These are phyloP conservation scores for Lota lota DNA, from an alignment of 2,113 vertebrate genomes.

Conservation along the genomic window DNA sequence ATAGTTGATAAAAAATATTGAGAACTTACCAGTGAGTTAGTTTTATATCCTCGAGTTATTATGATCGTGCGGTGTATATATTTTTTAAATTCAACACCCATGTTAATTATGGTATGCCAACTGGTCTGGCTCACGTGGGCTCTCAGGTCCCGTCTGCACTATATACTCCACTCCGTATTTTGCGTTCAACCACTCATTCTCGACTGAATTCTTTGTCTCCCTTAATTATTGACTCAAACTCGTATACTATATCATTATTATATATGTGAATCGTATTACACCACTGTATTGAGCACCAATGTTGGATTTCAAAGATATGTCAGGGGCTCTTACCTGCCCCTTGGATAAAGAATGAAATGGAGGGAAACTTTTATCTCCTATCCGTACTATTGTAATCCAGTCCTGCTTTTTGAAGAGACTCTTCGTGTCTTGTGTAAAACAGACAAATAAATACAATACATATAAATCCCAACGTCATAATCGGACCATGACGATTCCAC, in stretches of 20 bases:
- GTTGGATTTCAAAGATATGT: neutral
- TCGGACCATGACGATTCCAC: too few relatives aligned
- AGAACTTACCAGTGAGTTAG: slow-evolving; percentile 16
- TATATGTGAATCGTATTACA: neutral
- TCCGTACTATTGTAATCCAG: slow-evolving; percentile 30
- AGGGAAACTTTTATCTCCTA: neutral
- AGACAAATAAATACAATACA: slow-evolving; percentile 33
- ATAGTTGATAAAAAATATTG: slow-evolving; percentile 15
- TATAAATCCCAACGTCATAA: neutral
- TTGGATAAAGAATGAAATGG: neutral
- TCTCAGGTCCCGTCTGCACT: slow-evolving; percentile 58
- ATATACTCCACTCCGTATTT: slow-evolving; percentile 52
- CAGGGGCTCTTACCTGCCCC: too few relatives aligned
- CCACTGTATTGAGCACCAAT: neutral
- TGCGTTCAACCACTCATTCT: slow-evolving; percentile 28
- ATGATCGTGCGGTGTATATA: slow-evolving; percentile 16
- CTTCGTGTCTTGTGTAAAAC: slow-evolving; percentile 31
- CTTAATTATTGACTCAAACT: slow-evolving; percentile 24
- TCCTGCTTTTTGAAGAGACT: slow-evolving; percentile 43
- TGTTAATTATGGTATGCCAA: slow-evolving; percentile 43
- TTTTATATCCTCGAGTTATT: slow-evolving; percentile 63
- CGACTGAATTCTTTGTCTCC: slow-evolving; percentile 64
- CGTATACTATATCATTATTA: neutral
- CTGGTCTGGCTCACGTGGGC: slow-evolving; percentile 66
- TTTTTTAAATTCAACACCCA: slow-evolving; percentile 25